phyloP scores from a whole-genome alignment of 2,113 vertebrate species.

The Chaetura pelagica region DNA sequence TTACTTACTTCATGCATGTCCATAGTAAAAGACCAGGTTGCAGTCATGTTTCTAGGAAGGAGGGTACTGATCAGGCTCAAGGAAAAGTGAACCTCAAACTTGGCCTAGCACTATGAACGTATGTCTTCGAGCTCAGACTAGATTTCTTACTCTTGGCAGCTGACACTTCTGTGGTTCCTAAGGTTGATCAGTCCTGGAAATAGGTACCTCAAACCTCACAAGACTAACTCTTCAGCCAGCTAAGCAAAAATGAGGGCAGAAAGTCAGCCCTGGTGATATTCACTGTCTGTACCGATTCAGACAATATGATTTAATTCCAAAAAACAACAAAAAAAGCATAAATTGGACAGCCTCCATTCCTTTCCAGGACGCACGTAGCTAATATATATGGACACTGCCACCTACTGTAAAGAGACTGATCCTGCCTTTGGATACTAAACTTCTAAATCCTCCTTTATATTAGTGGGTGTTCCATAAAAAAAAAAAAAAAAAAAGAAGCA shows the following conservation, averaged over 20 bases:
- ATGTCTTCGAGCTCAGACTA: not conserved
- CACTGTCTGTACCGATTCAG: not conserved
- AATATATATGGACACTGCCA: not conserved
- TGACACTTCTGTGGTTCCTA: not conserved
- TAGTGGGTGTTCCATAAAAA: not conserved
- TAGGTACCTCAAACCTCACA: not conserved
- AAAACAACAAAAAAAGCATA: not conserved
- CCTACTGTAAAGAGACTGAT: not conserved
- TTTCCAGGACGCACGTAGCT: not conserved
- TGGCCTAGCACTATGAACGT: not conserved
- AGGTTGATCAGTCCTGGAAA: not conserved
- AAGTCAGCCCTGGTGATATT: not conserved
- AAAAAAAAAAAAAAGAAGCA: too few species aligned
- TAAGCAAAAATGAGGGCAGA: not conserved
- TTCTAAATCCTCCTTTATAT: not conserved
- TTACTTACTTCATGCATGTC: not conserved
- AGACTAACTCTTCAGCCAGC: not conserved
- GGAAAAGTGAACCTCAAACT: not conserved
- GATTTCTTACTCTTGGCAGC: not conserved
- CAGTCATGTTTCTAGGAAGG: not conserved
- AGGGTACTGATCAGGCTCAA: not conserved
- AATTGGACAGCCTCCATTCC: not conserved
- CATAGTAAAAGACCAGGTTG: not conserved
- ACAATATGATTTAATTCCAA: not conserved
- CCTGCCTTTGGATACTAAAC: not conserved